Percentiles rank a stretch among this genome's conserved stretches.
phyloP scores from a whole-genome alignment of 37 sponge, comb jelly and placozoan species.

The Oscarella lobularis region DNA sequence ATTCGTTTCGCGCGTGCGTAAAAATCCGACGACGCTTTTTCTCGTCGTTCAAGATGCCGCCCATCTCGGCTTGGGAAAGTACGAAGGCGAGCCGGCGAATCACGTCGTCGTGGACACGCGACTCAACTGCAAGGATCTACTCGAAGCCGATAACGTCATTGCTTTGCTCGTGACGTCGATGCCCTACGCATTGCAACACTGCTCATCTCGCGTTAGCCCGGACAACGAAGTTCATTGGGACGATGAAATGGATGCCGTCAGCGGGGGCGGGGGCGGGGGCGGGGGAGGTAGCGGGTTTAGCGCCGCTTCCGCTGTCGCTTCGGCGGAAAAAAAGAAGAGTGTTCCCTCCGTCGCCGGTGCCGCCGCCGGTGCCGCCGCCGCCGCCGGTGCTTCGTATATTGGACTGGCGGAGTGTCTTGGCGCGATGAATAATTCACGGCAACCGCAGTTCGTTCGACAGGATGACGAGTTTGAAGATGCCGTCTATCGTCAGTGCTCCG shows the following conservation, averaged over 20 bases:
- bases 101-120: slow-evolving; percentile 7
- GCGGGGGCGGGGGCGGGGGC: background rate
- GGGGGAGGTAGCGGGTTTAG: background rate
- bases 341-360: too few relatives aligned
- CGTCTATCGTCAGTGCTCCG: background rate
- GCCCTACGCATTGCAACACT: slow-evolving; percentile 43
- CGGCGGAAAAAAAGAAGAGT: background rate
- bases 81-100: background rate
- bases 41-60: slow-evolving; percentile 7
- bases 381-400: too few relatives aligned
- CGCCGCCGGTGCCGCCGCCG: too few relatives aligned
- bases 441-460: slow-evolving; percentile 2
- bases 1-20: background rate
- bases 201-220: slow-evolving; percentile 27
- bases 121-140: background rate
- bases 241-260: background rate
- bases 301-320: background rate
- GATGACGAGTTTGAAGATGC: background rate
- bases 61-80: slow-evolving; percentile 1
- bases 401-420: background rate
- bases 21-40: background rate
- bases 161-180: slow-evolving; percentile 36
- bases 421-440: background rate
- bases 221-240: slow-evolving; percentile 55
- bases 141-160: slow-evolving; percentile 26